Percentiles rank a stretch among this genome's conserved stretches.
These are phyloP conservation scores for Podarcis siculus DNA, from an alignment of 2,797 vertebrate genomes.

Conservation along the genomic window DNA sequence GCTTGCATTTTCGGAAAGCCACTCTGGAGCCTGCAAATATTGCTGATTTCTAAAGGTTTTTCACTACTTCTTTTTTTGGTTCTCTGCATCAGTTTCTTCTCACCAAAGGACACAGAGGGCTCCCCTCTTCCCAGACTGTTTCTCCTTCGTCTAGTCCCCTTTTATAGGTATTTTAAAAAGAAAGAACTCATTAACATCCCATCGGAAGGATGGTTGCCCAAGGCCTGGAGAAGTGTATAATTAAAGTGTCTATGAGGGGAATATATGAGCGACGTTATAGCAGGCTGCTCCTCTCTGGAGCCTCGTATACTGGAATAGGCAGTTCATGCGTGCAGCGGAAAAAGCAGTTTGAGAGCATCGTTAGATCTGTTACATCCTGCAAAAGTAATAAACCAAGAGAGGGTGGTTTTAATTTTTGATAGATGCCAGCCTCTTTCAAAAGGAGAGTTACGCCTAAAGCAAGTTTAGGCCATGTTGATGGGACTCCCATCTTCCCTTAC, in stretches of 20 bases:
- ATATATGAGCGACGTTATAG: background rate
- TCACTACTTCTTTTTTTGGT: too few relatives aligned
- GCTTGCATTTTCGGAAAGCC: background rate
- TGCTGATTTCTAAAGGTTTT: background rate
- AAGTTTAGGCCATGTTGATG: background rate
- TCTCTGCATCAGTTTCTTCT: background rate
- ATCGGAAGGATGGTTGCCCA: background rate
- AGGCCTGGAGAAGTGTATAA: background rate
- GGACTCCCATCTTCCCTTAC: background rate
- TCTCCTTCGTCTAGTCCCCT: background rate
- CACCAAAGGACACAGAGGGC: background rate
- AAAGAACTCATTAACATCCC: background rate
- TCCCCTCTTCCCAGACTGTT: background rate
- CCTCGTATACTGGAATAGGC: background rate
- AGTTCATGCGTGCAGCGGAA: background rate
- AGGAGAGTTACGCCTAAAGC: background rate
- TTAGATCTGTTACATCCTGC: background rate
- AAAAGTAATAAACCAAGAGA: background rate
- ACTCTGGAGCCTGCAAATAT: background rate
- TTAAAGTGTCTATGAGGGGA: background rate
- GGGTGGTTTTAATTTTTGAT: background rate
- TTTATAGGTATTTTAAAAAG: accelerated
- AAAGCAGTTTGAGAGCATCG: background rate
- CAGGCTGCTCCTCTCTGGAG: background rate
- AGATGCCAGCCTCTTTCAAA: background rate